These are phyloP conservation scores for Asbolus verrucosus DNA, from an alignment of 1,140 invertebrate species.

Conservation along the genomic window DNA sequence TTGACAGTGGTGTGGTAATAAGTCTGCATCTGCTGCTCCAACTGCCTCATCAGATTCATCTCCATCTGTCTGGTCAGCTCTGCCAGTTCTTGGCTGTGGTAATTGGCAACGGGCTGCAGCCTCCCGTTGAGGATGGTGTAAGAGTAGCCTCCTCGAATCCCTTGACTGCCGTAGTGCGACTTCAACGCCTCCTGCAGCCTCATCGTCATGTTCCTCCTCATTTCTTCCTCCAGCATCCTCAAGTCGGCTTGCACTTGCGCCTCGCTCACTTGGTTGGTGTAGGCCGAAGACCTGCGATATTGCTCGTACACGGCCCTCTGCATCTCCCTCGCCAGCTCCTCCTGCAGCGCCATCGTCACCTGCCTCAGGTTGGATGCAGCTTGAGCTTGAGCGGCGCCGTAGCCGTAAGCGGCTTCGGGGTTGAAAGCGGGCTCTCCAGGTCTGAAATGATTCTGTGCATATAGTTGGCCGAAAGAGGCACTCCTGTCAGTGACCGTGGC, in stretches of 20 bases:
- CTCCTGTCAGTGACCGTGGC: not conserved
- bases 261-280: not conserved
- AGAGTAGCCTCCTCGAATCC: conserved; percentile 53
- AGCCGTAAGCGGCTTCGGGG: conserved; percentile 1
- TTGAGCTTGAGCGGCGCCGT: not conserved
- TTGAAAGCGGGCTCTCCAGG: not conserved
- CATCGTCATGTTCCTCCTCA: conserved; percentile 58
- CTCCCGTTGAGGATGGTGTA: conserved; percentile 55
- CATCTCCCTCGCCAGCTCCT: conserved; percentile 58
- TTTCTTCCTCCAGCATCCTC: conserved; percentile 55
- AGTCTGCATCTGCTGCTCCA: conserved; percentile 50
- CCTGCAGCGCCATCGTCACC: conserved; percentile 53
- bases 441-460: conserved; percentile 6
- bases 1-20: conserved; percentile 9
- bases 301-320: conserved; percentile 48
- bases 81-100: conserved; percentile 60
- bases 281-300: conserved; percentile 1
- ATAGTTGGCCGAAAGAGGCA: conserved; percentile 10
- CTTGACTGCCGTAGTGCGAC: conserved; percentile 58
- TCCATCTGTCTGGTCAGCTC: conserved; percentile 59
- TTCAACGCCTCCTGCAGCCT: conserved; percentile 56
- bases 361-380: conserved; percentile 45
- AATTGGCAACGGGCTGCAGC: conserved; percentile 56
- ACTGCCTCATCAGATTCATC: conserved; percentile 54
- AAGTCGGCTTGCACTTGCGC: conserved; percentile 42